phyloP scores from a whole-genome alignment of 2,888 invertebrate species.

The Macrostomum cliftonense region DNA sequence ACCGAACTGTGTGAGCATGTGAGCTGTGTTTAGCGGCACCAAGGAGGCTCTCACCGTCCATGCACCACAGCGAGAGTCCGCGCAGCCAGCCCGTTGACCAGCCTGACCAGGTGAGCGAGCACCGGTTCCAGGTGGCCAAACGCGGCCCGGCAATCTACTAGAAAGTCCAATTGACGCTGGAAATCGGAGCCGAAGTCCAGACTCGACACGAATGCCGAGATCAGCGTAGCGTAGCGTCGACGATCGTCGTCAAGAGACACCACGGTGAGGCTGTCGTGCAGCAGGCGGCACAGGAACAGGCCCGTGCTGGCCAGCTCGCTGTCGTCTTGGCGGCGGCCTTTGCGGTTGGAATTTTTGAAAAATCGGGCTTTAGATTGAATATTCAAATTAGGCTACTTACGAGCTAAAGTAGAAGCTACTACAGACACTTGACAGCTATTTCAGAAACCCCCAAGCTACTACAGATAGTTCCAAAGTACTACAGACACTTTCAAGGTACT shows the following conservation, averaged over 20 bases:
- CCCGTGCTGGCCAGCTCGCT: slow-evolving; percentile 68
- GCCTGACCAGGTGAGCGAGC: slow-evolving; percentile 56
- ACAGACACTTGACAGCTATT: slow-evolving; percentile 29
- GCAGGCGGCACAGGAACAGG: slow-evolving; percentile 64
- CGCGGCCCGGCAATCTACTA: slow-evolving; percentile 69
- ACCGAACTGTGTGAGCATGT: no score
- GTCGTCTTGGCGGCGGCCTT: slow-evolving; percentile 44
- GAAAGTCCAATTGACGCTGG: slow-evolving; percentile 76
- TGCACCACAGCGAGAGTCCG: no score
- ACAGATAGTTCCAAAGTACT: no score
- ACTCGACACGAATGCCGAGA: slow-evolving; percentile 57
- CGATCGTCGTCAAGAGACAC: slow-evolving; percentile 66
- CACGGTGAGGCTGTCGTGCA: slow-evolving; percentile 68
- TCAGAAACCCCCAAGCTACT: no score
- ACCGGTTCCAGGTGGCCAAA: slow-evolving; percentile 77
- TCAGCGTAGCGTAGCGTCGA: slow-evolving; percentile 61
- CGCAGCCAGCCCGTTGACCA: neutral
- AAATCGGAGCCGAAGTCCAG: slow-evolving; percentile 63
- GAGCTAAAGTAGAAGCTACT: no score
- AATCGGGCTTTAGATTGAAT: no score
- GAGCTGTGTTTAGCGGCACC: no score
- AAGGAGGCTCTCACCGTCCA: no score
- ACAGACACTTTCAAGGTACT: no score
- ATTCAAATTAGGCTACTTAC: no score
- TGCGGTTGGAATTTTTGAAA: no score